Evolutionary conservation across 2,113 vertebrate species (phyloP), one percentile per base, ranked within the genome.

Genomic region (Ivindomyrus marchei): DNA sequence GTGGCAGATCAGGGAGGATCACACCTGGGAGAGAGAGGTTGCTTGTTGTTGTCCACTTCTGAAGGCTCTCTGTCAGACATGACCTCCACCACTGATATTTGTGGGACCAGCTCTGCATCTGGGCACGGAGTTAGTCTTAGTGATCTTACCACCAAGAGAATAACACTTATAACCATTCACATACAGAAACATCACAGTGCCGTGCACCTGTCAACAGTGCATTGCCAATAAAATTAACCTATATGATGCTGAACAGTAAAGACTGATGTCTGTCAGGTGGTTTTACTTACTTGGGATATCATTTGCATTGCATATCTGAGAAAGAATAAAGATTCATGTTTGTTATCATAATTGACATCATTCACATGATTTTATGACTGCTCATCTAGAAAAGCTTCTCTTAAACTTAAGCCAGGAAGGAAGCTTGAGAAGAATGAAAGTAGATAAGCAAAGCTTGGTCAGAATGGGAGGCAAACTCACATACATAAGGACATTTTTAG

Each of bases 271-370:
- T 50, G 10, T 15, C 17, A 58, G 10, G 3, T 45, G n/a, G 24
- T 85, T 21, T 85, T 46, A 58, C 94, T 94, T 90, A 96, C 95
- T 95, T 91, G 93, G 90, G 8, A 93, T 46, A 80, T 93, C 80
- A 62, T 92, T 88, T 49, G 80, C 2, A 3, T 90, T 91, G 89
- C 27, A 2, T 15, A 92, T 92, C 93, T 95, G 92, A 85, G 84
- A 46, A 84, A 8, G 21, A 90, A 93, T 91, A 42, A 91, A 31
- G 91, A 36, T 24, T 85, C 45, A 47, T 8, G 39, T 27, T 85
- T 84, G 42, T 84, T 24, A 45, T n/a, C 39, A 85, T 46, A 45
- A 85, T 85, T 47, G 46, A 24, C 83, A 47, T n/a, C 6, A 85
- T 47, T n/a, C 83, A 47, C 36, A 6, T 42, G 36, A 5, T 70